A percentile compares a stretch with the other conserved stretches of the same genome.
Conservation (phyloP, 2,113 vertebrate genomes). For the human (Homo sapiens) region GRCh38 chr2:61312001-61312500, state of each 20-base stretch:
- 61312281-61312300: not conserved
- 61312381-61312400: constrained; percentile 36
- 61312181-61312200: accelerated
- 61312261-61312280: constrained; percentile 30
- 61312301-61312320: not conserved
- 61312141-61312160: not conserved
- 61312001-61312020: not conserved
- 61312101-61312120: constrained; percentile 19
- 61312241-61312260: not conserved
- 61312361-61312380: not conserved
- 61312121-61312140: not conserved
- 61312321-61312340: not conserved
- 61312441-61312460: not conserved
- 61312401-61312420: not conserved
- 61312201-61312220: not conserved
- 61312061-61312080: not conserved
- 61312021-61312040: not conserved
- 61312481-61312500: not conserved
- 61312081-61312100: not conserved
- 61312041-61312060: not conserved
- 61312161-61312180: not conserved
- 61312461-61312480: constrained; percentile 38
- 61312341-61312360: not conserved
- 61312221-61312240: constrained; percentile 14
- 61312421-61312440: not conserved